Conservation (phyloP, 2,797 vertebrate genomes). For the Parauchenoglanis punctatus region DNA sequence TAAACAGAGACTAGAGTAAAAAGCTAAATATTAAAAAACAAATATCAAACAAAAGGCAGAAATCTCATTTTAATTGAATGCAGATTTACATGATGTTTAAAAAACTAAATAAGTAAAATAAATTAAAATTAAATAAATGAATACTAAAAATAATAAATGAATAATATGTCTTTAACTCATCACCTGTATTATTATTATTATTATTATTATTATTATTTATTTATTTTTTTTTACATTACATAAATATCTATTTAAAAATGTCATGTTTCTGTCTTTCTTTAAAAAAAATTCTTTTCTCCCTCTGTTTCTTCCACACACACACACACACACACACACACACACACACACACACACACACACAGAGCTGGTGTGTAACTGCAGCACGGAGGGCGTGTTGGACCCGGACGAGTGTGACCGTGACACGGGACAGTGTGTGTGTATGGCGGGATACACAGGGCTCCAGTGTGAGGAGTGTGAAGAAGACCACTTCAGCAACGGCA, state of each 20-base stretch:
- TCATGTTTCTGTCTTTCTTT: not conserved
- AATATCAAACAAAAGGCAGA: not conserved
- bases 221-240: too few relatives aligned
- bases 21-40: not conserved
- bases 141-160: not conserved
- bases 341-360: conserved; percentile 13
- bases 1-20: not conserved
- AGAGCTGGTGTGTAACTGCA: conserved; percentile 80
- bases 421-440: conserved; percentile 75
- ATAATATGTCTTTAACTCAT: not conserved
- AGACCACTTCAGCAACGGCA: conserved; percentile 77
- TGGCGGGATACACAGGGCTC: conserved; percentile 71
- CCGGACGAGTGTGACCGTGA: conserved; percentile 69
- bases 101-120: not conserved
- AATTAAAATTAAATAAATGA: not conserved
- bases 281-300: not conserved
- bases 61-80: not conserved
- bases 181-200: not conserved
- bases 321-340: not conserved
- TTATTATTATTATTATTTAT: not conserved
- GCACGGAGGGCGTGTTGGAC: conserved; percentile 71
- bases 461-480: conserved; percentile 79
- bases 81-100: not conserved
- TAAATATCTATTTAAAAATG: not conserved
- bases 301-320: not conserved